phyloP scores from a whole-genome alignment of 2,797 vertebrate genomes.

The Aselliscus stoliczkanus region DNA sequence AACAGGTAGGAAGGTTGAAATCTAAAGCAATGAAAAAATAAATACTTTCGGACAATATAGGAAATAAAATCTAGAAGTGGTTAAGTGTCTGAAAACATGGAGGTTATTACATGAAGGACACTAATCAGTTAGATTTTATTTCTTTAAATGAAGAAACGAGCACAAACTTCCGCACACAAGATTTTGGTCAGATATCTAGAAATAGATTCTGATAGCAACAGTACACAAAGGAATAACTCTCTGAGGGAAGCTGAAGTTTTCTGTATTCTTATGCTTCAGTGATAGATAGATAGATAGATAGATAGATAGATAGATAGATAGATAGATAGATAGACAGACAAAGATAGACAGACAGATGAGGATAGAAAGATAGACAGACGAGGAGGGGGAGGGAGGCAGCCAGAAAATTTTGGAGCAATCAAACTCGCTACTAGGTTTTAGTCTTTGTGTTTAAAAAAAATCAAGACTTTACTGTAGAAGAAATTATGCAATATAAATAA shows the following conservation, averaged over 20 bases:
- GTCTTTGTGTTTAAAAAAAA: background rate
- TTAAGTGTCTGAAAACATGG: background rate
- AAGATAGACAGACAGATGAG: accelerated
- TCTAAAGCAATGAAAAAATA: background rate
- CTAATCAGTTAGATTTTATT: background rate
- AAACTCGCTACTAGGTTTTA: background rate
- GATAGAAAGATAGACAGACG: accelerated
- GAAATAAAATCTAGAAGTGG: background rate
- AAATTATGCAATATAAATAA: background rate
- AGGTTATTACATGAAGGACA: background rate
- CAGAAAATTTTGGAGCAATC: background rate
- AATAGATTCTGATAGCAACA: background rate
- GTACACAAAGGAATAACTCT: background rate
- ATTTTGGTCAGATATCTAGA: background rate
- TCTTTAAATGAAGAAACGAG: background rate
- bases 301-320: no score
- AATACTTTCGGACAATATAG: background rate
- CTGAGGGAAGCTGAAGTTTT: background rate
- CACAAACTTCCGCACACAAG: background rate
- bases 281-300: background rate
- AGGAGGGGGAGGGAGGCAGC: no score
- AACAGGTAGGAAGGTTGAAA: background rate
- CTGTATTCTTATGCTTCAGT: background rate
- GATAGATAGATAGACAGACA: no score
- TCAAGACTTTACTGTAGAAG: background rate